Percentiles rank a stretch among this genome's conserved stretches.
These are phyloP conservation scores for Rhopalosiphum nymphaeae DNA, from an alignment of 2,888 invertebrate genomes.

Conservation along the genomic window DNA sequence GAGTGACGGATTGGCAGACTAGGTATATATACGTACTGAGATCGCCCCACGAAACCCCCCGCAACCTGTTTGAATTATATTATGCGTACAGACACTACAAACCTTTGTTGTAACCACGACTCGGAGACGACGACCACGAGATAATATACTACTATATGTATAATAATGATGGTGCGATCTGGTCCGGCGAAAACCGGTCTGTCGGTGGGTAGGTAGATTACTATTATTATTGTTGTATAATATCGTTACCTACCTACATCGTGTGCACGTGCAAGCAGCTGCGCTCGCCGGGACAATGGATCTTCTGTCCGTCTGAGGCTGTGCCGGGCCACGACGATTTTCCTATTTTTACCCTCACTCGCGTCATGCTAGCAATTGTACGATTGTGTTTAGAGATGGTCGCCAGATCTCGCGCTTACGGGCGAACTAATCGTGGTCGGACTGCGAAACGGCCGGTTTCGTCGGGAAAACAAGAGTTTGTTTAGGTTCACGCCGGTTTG, in stretches of 20 bases:
- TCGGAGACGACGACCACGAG: not conserved
- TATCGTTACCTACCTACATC: not conserved
- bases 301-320: not conserved
- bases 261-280: constrained; percentile 9
- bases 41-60: not conserved
- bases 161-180: constrained; percentile 12
- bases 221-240: not conserved
- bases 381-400: not conserved
- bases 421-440: not conserved
- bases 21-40: not conserved
- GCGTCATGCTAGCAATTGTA: not conserved
- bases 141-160: not conserved
- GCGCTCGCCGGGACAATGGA: not conserved
- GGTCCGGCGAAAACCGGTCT: constrained; percentile 46
- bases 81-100: not conserved
- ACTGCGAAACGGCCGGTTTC: not conserved
- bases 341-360: not conserved
- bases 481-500: not conserved
- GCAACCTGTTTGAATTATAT: constrained; percentile 3
- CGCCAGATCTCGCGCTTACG: not conserved
- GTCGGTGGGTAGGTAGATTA: constrained; percentile 26
- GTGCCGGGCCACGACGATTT: not conserved
- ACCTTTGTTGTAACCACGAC: constrained; percentile 9
- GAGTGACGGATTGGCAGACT: not conserved
- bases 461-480: not conserved